These are phyloP conservation scores for Trissoscelio sp. DNA, from an alignment of 2,888 invertebrate species.

Conservation along the genomic window DNA sequence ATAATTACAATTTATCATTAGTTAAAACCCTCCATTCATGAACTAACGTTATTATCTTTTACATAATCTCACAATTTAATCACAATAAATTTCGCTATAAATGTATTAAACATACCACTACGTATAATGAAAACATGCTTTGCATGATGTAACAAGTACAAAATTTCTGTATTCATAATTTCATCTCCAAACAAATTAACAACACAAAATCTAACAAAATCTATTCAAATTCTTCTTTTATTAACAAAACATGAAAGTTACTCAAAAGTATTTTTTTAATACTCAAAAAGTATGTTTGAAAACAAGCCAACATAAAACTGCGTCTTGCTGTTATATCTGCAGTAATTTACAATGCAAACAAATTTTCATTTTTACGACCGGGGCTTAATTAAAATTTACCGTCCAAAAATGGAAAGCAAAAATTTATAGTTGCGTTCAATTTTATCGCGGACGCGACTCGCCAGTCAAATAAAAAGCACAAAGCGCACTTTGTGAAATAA, in stretches of 20 bases:
- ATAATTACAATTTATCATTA: slow-evolving; percentile 35
- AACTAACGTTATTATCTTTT: slow-evolving; percentile 26
- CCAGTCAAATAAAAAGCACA: slow-evolving; percentile 15
- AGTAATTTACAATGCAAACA: too few relatives aligned
- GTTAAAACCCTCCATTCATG: slow-evolving; percentile 17
- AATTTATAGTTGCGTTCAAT: neutral
- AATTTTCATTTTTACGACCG: neutral
- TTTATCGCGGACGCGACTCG: neutral
- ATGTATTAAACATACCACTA: slow-evolving; percentile 17
- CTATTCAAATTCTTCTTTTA: too few relatives aligned
- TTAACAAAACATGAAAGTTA: too few relatives aligned
- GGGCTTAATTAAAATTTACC: neutral
- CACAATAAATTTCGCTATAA: slow-evolving; percentile 34
- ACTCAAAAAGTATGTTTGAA: too few relatives aligned
- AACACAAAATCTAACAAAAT: too few relatives aligned
- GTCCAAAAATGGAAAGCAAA: neutral
- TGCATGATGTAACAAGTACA: neutral
- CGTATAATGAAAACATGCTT: slow-evolving; percentile 24
- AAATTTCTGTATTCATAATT: slow-evolving; percentile 20
- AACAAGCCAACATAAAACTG: too few relatives aligned
- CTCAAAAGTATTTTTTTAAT: too few relatives aligned
- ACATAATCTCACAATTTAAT: slow-evolving; percentile 47
- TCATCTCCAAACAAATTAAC: slow-evolving; percentile 4
- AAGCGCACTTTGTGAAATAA: slow-evolving; percentile 31
- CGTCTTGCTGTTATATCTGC: too few relatives aligned